These are phyloP conservation scores for Agrotis segetum DNA, from an alignment of 2,888 invertebrate genomes.

Conservation along the genomic window DNA sequence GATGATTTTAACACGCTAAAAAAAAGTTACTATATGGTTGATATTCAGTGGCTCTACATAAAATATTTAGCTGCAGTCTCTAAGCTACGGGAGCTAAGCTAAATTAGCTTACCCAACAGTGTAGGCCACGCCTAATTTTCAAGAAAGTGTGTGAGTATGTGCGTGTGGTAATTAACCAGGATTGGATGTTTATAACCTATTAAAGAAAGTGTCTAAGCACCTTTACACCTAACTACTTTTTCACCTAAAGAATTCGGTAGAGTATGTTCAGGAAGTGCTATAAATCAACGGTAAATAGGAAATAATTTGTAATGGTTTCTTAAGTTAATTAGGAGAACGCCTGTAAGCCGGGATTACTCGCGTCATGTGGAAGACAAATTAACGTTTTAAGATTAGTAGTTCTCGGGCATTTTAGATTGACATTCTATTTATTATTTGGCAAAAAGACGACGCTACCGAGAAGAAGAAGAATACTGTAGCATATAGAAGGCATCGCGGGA, in stretches of 20 bases:
- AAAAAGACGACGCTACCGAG: background rate
- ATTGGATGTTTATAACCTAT: conserved; percentile 38
- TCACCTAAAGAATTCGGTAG: conserved; percentile 26
- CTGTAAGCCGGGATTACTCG: conserved; percentile 24
- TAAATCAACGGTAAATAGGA: conserved; percentile 30
- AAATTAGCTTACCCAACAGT: background rate
- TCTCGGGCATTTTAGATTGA: background rate
- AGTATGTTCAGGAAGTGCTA: conserved; percentile 11
- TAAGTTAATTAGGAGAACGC: conserved; percentile 30
- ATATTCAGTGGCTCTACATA: too few species aligned
- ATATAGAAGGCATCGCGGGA: too few species aligned
- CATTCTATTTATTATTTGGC: too few species aligned
- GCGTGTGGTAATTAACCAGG: conserved; percentile 41
- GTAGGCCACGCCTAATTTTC: background rate
- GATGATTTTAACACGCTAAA: too few species aligned
- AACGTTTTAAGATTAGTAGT: conserved; percentile 13
- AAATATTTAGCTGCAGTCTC: too few species aligned
- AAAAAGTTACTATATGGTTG: too few species aligned
- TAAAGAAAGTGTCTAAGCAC: conserved; percentile 38
- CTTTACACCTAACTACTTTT: too few species aligned
- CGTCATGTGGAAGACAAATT: conserved; percentile 7
- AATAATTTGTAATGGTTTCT: conserved; percentile 34
- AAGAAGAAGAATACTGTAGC: background rate
- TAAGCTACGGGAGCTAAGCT: background rate
- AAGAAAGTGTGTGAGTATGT: background rate